These are phyloP conservation scores for Plebejus melissa DNA, from an alignment of 2,888 invertebrate species.

Conservation along the genomic window DNA sequence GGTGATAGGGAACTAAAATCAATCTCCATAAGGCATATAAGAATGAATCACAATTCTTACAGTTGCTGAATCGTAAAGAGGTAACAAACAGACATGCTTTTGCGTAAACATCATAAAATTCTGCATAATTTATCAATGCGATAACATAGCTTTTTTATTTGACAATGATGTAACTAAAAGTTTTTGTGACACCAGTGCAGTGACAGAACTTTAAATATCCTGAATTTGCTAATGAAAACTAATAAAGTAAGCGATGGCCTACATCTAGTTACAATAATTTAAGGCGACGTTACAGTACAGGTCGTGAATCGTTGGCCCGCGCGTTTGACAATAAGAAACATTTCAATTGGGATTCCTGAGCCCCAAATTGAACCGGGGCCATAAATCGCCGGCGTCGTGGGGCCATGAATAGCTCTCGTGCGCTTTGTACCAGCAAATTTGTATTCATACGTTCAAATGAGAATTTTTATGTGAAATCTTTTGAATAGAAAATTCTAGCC, in stretches of 20 bases:
- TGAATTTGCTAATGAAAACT: background rate
- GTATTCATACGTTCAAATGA: slow-evolving; percentile 24
- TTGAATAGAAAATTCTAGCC: slow-evolving; percentile 11
- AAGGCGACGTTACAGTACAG: background rate
- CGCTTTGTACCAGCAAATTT: slow-evolving; percentile 26
- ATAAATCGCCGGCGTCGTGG: slow-evolving; percentile 22
- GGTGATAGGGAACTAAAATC: too few relatives aligned
- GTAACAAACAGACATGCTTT: too few relatives aligned
- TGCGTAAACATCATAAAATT: too few relatives aligned
- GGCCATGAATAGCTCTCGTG: slow-evolving; percentile 24
- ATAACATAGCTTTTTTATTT: too few relatives aligned
- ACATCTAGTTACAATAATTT: slow-evolving; percentile 1
- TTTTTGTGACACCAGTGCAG: too few relatives aligned
- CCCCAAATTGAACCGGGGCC: slow-evolving; percentile 22
- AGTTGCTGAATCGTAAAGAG: too few relatives aligned
- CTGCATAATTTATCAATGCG: too few relatives aligned
- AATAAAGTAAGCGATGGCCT: background rate
- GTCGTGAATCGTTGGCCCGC: background rate
- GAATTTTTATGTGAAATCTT: slow-evolving; percentile 27
- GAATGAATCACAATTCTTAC: too few relatives aligned
- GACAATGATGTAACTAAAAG: too few relatives aligned
- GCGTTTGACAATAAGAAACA: slow-evolving; percentile 25
- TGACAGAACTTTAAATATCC: too few relatives aligned
- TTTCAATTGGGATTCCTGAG: slow-evolving; percentile 29
- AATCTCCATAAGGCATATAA: too few relatives aligned